Conservation (phyloP, 2,888 invertebrate genomes). For the Junonia oenone region DNA sequence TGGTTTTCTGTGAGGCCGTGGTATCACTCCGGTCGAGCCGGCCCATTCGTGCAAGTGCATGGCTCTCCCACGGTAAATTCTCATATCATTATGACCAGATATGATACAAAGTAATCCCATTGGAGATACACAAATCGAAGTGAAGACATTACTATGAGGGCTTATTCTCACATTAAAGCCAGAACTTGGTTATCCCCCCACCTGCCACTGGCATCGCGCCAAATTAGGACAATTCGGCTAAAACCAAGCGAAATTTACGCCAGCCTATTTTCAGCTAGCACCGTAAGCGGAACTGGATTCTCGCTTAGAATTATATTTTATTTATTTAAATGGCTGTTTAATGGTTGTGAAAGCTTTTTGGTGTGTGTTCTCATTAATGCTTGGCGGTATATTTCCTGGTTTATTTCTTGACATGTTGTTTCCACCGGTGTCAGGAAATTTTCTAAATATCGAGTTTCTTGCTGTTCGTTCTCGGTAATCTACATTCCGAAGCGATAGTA, state of each 20-base stretch:
- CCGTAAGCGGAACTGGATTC: not conserved
- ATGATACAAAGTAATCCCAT: not conserved
- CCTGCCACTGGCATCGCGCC: slow-evolving; percentile 4
- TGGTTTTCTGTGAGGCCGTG: no score
- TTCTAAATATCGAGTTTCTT: no score
- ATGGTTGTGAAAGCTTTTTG: not conserved
- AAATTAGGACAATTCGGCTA: not conserved
- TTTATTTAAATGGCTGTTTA: not conserved
- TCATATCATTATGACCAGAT: not conserved
- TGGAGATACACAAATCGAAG: not conserved
- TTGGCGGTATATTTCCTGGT: no score
- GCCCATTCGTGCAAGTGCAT: no score
- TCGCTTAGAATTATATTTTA: not conserved
- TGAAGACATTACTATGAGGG: not conserved
- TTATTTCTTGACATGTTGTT: no score
- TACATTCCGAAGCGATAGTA: no score
- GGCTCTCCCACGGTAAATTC: no score
- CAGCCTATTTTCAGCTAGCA: slow-evolving; percentile 2
- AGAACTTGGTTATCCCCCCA: slow-evolving; percentile 3
- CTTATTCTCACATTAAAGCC: not conserved
- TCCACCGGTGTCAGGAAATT: no score
- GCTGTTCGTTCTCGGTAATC: no score
- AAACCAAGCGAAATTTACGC: not conserved
- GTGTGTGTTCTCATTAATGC: no score
- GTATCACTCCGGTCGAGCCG: no score